Evolutionary conservation across 2,888 invertebrate genomes (phyloP).

Genomic region (Drosophila atripex): DNA sequence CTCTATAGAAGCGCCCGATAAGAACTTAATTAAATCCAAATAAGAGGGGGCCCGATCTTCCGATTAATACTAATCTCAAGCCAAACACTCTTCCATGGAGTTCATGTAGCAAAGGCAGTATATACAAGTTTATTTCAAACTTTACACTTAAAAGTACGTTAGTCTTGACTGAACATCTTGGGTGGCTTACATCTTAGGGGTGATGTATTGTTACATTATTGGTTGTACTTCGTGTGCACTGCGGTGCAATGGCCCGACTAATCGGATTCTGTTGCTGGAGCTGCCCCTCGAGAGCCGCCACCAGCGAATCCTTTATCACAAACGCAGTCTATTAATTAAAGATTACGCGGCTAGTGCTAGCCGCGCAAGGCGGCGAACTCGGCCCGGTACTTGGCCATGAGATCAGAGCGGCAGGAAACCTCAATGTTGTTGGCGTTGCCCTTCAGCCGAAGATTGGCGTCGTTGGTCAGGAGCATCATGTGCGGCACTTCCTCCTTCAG

Average conservation of each 20-base stretch:
- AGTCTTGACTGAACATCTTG: background rate
- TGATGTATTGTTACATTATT: background rate
- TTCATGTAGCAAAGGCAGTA: background rate
- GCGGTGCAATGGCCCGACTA: conserved; percentile 31
- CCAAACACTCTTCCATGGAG: background rate
- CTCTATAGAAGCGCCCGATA: conserved; percentile 21
- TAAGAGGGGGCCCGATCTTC: conserved; percentile 7
- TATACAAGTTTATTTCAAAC: background rate
- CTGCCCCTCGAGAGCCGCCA: background rate
- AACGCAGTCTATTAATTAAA: background rate
- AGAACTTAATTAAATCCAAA: conserved; percentile 40
- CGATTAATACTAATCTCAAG: conserved; percentile 18
- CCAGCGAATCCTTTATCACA: conserved; percentile 1
- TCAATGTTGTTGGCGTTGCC: conserved; percentile 83
- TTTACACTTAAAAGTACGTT: background rate
- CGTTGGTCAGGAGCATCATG: conserved; percentile 84
- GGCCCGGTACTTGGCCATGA: conserved; percentile 57
- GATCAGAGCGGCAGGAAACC: conserved; percentile 77
- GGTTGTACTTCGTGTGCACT: conserved; percentile 25
- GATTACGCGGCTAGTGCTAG: background rate
- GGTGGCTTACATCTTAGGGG: background rate
- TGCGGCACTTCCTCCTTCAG: conserved; percentile 81
- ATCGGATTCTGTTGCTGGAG: background rate
- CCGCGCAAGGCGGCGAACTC: conserved; percentile 26
- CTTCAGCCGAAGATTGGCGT: conserved; percentile 85